Base-by-base conservation (phyloP, 2,797 vertebrate genomes). In the Lycodopsis pacificus region DNA sequence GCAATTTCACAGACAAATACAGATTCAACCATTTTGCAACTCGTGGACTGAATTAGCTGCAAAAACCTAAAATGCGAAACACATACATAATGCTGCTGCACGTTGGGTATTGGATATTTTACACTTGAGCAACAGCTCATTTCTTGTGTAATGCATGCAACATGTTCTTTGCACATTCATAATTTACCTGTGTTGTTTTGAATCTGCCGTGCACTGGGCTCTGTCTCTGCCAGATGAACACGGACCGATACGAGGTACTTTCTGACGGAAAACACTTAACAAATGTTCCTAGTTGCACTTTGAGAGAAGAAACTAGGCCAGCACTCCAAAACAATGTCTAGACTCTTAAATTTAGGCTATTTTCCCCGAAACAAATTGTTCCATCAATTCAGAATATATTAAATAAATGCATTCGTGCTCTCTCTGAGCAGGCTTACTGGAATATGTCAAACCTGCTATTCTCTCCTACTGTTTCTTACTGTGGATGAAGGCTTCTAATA, bases 401-500 rank as follows among this genome's bases (percentile, higher is more conserved):
- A 32, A 79, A 46, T 46, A 22, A 71, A 63, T 12, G 22, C 46
- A 74, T 44, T 20, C 19, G 22, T 2, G 7, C 34, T 53, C n/a
- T 36, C 46, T 15, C 1, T 22, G 68, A 65, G 17, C 22, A 59
- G 27, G 5, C 20, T 54, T 48, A 58, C n/a, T 65, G 25, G 54
- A 51, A 9, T 13, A 20, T 32, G 65, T 70, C 54, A 56, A 3
- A 34, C 2, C 42, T 53, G 64, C n/a, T 49, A 25, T 20, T 69
- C 32, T 34, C 2, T 34, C 32, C 32, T 34, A 34, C 32, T 32
- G 1, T 34, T 1, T 42, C 15, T 46, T 14, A 12, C 65, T 17
- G 30, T 67, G 30, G 15, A 44, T 40, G 25, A 10, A 32, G 5
- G 40, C 38, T 59, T 71, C 64, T 48, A 77, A 34, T 34, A 57